Percentiles rank a stretch among this genome's conserved stretches.
Evolutionary conservation across 1,140 invertebrate species (phyloP).

Genomic region (Artemia franciscana): DNA sequence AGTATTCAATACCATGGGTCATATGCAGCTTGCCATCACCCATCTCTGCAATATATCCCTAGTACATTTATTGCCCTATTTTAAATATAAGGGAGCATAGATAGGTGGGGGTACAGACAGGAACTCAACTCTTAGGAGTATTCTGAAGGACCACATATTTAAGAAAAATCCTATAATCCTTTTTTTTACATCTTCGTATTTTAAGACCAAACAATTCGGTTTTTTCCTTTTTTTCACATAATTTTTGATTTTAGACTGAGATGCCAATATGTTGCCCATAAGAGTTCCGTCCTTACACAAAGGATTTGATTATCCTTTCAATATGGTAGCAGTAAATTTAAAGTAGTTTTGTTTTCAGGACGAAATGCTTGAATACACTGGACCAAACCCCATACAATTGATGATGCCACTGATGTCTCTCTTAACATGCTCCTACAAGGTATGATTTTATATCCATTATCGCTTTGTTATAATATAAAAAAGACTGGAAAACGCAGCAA

Average conservation of each 20-base stretch:
- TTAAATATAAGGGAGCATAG: too few species aligned
- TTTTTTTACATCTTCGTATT: not conserved
- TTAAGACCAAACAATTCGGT: not conserved
- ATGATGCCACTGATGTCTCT: constrained; percentile 47
- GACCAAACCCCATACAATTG: constrained; percentile 46
- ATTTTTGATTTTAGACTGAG: not conserved
- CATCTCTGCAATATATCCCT: too few species aligned
- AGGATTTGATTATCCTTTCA: not conserved
- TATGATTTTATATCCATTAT: constrained; percentile 16
- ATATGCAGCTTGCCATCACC: too few species aligned
- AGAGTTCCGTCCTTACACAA: not conserved
- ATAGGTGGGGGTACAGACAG: too few species aligned
- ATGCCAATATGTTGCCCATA: not conserved
- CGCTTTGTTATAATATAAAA: not conserved
- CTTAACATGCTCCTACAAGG: constrained; percentile 50
- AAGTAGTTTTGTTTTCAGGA: constrained; percentile 16
- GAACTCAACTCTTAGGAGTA: too few species aligned
- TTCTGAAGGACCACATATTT: too few species aligned
- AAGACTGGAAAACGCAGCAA: not conserved
- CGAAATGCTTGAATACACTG: constrained; percentile 21
- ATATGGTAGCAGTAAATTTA: too few species aligned
- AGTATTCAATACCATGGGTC: too few species aligned
- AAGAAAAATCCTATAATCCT: not conserved
- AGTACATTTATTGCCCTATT: too few species aligned
- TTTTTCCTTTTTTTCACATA: not conserved